Evolutionary conservation across 2,113 vertebrate species (phyloP), one percentile per base, ranked within the genome.

Genomic region (Lagenorhynchus albirostris): DNA sequence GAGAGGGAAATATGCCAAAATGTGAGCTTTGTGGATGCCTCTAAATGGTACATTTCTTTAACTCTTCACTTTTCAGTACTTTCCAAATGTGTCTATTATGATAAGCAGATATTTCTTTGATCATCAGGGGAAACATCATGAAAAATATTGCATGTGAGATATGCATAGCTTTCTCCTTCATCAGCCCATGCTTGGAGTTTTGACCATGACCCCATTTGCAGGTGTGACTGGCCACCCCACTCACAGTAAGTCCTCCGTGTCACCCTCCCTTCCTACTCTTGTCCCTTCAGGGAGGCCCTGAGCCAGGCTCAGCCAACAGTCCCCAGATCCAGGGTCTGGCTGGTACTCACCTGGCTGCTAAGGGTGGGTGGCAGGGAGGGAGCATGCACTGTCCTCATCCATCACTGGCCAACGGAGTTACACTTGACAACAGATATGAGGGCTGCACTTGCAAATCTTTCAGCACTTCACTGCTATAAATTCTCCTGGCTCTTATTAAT

Each of bases 401-500:
- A 76, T 91, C 95, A 95, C 85, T 88, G 92, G 84, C 12, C 68
- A 67, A 82, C 63, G 18, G 63, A 83, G 89, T 92, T 65, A 82
- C 70, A 86, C 80, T 93, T 96, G 68, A 73, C 8, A 2, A 89
- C 91, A 94, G 95, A 80, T 73, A 67, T 0, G 79, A 97, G 76
- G 21, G 17, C 41, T 95, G 79, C 65, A 31, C 94, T 89, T 90
- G 87, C 85, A 98, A 98, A 96, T 97, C 97, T 96, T 94, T 58
- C 93, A 44, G 81, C 95, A 79, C 63, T 97, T 98, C 89, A 33
- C 83, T 87, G 97, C 73, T 91, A 94, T 97, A 97, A 97, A 96
- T 95, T 94, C 68, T 44, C 29, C 92, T 41, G 20, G 71, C 82
- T 92, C 89, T 96, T 96, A 97, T 98, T 98, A 98, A 98, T 98